Base-by-base conservation (phyloP, 1,140 invertebrate genomes). In the Pseudomyrmex cubaensis region DNA sequence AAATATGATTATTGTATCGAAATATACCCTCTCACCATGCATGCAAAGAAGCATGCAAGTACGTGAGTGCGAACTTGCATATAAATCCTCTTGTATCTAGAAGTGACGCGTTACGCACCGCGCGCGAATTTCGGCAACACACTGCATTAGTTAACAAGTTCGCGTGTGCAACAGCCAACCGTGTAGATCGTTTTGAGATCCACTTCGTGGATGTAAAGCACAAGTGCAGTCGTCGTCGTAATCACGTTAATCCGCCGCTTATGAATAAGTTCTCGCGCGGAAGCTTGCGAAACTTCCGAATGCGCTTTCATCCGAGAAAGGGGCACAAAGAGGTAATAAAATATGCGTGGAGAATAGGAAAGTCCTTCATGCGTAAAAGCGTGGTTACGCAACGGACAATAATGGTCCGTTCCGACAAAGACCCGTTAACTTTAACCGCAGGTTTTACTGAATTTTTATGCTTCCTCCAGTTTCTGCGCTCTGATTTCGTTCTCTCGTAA, bases 81-180 rank as follows among this genome's bases (percentile, higher is more conserved):
- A 61, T 25, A 20, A 17, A 12, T 20, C 72, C n/a, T 17, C 13
- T 61, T 15, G 35, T 35, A 7, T 35, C 35, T 35, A 35, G 5
- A 35, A 35, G 25, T 56, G n/a, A 9, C n/a, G 8, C 2, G 2
- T 59, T 59, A 59, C 17, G 54, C 15, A 13, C 4, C 46, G 1
- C n/a, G 9, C 35, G 48, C 17, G 17, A 25, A 20, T 62, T 48
- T 61, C 46, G 48, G 15, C 22, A 73, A 63, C 50, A 20, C 35
- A 35, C 48, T 56, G 62, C 50, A 64, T 83, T 76, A 61, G 67
- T 61, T 59, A 73, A 73, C 57, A 74, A 82, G 50, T 52, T 75
- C 72, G 48, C 20, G n/a, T 62, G n/a, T 69, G 48, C n/a, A 17
- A 13, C 25, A 74, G 20, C 12, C 64, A 57, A 50, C 61, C 67